Evolutionary conservation across 2,113 vertebrate genomes (phyloP).

Genomic region (Ursus arctos): DNA sequence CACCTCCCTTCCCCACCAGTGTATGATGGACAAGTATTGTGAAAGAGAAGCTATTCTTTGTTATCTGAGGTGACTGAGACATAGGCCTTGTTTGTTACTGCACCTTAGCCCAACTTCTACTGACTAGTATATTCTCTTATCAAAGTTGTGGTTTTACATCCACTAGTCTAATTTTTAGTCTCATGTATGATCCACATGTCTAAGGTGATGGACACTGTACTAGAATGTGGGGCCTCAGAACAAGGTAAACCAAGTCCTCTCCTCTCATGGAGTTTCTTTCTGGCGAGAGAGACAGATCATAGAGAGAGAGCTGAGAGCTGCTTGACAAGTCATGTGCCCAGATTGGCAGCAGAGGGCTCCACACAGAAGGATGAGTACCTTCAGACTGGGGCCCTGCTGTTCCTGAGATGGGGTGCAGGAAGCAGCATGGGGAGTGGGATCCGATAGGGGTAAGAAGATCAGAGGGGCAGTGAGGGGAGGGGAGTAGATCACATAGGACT

Average conservation of each 20-base stretch:
- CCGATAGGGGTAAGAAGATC: neutral
- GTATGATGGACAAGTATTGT: neutral
- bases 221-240: neutral
- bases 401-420: neutral
- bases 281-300: neutral
- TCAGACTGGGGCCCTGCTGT: neutral
- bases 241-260: neutral
- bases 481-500: neutral
- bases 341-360: neutral
- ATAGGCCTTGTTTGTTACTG: neutral
- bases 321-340: neutral
- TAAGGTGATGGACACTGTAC: neutral
- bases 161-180: neutral
- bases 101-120: neutral
- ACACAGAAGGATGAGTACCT: neutral
- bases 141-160: neutral
- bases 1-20: neutral
- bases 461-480: neutral
- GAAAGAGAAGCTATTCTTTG: neutral
- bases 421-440: neutral
- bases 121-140: neutral
- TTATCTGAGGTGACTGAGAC: neutral
- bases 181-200: neutral
- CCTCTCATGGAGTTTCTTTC: neutral
- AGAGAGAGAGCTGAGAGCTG: neutral